Conservation (phyloP, 2,888 invertebrate species). For the Drosophila diplacantha region DNA sequence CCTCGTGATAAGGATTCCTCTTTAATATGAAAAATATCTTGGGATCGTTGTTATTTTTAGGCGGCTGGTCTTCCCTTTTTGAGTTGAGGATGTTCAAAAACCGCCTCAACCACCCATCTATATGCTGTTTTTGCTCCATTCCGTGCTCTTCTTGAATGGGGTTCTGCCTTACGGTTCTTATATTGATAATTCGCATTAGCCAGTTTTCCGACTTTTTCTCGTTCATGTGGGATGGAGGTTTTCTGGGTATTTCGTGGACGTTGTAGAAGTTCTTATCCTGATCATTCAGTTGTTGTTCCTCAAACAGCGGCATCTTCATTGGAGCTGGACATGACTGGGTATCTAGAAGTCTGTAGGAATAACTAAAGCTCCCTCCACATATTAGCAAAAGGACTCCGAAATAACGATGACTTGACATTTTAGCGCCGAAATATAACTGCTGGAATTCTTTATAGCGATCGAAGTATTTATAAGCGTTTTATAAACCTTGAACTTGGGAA, state of each 20-base stretch:
- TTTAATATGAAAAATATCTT: constrained; percentile 13
- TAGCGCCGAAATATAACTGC: constrained; percentile 15
- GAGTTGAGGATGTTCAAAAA: constrained; percentile 19
- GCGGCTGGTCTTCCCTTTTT: background rate
- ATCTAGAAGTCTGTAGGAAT: constrained; percentile 12
- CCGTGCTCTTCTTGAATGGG: background rate
- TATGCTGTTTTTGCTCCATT: background rate
- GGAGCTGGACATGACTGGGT: constrained; percentile 16
- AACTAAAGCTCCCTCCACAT: background rate
- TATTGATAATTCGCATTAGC: constrained; percentile 43
- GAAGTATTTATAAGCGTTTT: constrained; percentile 29
- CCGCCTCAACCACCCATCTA: constrained; percentile 1
- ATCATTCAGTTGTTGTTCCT: background rate
- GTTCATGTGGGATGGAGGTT: background rate
- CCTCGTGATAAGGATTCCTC: background rate
- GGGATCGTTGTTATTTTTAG: background rate
- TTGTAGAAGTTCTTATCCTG: constrained; percentile 22
- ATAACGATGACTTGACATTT: constrained; percentile 17
- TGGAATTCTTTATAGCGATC: background rate
- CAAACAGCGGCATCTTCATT: background rate
- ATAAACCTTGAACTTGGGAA: constrained; percentile 37
- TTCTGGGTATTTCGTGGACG: background rate
- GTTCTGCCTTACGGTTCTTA: constrained; percentile 9
- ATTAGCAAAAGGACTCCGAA: constrained; percentile 3
- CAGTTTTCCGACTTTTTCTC: constrained; percentile 11